phyloP scores from a whole-genome alignment of 2,113 vertebrate species.

The Mormyrus iriodes region DNA sequence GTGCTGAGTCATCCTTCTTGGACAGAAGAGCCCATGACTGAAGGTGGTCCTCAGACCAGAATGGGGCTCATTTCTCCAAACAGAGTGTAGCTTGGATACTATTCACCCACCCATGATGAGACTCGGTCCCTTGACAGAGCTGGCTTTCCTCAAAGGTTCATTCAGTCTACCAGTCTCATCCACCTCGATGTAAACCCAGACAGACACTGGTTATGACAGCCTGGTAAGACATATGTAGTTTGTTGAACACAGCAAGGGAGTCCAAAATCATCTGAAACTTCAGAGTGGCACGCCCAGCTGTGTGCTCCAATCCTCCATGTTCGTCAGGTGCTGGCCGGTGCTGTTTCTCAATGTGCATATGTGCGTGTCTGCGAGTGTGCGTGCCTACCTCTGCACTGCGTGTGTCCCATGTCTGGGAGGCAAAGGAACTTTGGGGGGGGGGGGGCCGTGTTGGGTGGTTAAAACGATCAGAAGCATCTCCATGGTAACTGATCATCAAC shows the following conservation, averaged over 20 bases:
- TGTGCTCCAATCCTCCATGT: slow-evolving; percentile 38
- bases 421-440: slow-evolving; percentile 41
- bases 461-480: not conserved
- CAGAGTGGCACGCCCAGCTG: slow-evolving; percentile 49
- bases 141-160: slow-evolving; percentile 24
- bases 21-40: not conserved
- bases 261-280: no score
- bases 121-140: not conserved
- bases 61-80: not conserved
- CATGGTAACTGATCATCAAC: not conserved
- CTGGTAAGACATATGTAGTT: not conserved
- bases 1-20: not conserved
- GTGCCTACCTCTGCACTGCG: slow-evolving; percentile 14
- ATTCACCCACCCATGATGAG: not conserved
- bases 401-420: not conserved
- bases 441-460: slow-evolving; percentile 8
- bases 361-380: slow-evolving; percentile 1
- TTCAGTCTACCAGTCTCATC: not conserved
- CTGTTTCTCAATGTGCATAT: slow-evolving; percentile 35
- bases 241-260: not conserved
- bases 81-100: not conserved
- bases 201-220: not conserved
- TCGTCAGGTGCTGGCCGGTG: slow-evolving; percentile 49
- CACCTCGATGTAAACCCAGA: not conserved
- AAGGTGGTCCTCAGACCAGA: not conserved